phyloP scores from a whole-genome alignment of 35 echinoderm and acorn worm species.

The Stichopus chloronotus region DNA sequence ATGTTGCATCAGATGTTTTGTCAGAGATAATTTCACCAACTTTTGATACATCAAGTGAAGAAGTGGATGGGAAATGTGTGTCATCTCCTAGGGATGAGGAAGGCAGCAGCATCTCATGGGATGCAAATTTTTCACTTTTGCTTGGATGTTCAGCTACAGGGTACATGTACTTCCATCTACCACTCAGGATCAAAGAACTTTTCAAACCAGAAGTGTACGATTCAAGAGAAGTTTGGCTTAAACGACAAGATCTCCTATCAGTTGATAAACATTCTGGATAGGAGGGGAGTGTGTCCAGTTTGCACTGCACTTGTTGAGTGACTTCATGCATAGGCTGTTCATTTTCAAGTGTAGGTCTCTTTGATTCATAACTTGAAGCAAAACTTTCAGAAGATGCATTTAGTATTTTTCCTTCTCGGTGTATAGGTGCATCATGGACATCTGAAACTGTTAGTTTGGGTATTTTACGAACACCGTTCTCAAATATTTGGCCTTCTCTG shows the following conservation, averaged over 20 bases:
- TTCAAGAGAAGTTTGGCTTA: neutral
- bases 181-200: neutral
- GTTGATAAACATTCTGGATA: neutral
- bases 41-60: conserved; percentile 17
- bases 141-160: neutral
- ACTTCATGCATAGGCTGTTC: neutral
- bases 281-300: neutral
- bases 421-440: neutral
- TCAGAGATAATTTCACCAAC: neutral
- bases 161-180: neutral
- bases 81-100: neutral
- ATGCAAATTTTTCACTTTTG: neutral
- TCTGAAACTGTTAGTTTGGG: neutral
- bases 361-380: neutral
- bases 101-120: too few species aligned
- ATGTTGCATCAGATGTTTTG: neutral
- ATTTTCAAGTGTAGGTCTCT: neutral
- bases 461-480: neutral
- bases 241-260: too few species aligned
- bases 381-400: neutral
- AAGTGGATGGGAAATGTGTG: neutral
- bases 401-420: neutral
- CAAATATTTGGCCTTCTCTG: neutral
- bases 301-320: neutral
- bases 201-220: neutral